Base-by-base conservation (phyloP, 2,888 invertebrate genomes). In the Dorcus parallelipipedus region DNA sequence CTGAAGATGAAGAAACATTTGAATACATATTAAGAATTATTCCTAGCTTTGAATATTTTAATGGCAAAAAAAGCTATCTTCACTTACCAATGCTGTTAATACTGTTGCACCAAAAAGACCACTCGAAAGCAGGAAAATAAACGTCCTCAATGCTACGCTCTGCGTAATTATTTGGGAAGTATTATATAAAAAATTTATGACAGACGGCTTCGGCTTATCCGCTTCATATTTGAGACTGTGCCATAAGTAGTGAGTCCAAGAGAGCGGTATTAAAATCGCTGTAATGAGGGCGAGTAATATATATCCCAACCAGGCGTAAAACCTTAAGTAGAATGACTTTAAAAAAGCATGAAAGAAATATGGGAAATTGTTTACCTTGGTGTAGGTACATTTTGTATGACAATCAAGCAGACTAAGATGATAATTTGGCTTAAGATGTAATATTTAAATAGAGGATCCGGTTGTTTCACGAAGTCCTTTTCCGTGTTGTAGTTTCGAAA, bases 391-490 rank as follows among this genome's bases (percentile, higher is more conserved):
- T 84, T 80, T 69, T 90, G 87, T 48, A 89, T 83, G 8, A 84
- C 68, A 54, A 86, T 81, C 40, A 85, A 81, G 56, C 84, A 83
- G 9, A 85, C 59, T 45, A 88, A 78, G 14, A 89, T 81, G 40
- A 85, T 70, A 38, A 85, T 77, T 38, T 86, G 82, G 65, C 85
- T 83, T 1, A 85, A 77, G 38, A 90, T 79, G 72, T 90, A 95
- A 74, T 91, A 94, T 74, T 93, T 93, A 71, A 93, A 91, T 63
- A 95, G 83, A 0, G 91, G 89, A 79, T 96, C 95, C 0, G 89
- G 86, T 65, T 91, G 85, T 52, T 83, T 78, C 50, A 91, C 77
- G 74, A 90, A 95, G 3, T 86, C 84, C 66, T 85, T 79, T 77
- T 95, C 95, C 79, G 84, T 83, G 41, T 80, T 80, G 58, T 78